phyloP scores from a whole-genome alignment of 2,888 invertebrate species.

The Biston stratarius region DNA sequence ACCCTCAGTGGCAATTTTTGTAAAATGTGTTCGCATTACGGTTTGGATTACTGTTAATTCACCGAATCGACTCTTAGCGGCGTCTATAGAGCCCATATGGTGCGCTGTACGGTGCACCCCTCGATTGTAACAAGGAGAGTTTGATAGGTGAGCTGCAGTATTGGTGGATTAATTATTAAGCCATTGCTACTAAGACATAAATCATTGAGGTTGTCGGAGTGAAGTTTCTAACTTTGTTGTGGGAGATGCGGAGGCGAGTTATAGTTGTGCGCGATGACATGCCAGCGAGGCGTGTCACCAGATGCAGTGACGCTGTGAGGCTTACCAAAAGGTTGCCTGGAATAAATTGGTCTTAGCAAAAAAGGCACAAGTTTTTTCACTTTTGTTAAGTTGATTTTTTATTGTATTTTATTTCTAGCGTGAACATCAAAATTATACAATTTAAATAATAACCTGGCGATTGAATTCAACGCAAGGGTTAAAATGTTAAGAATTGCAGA shows the following conservation, averaged over 20 bases:
- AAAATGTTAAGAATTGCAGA: neutral
- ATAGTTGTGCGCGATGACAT: too few species aligned
- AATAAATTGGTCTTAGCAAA: too few species aligned
- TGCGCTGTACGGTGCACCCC: slow-evolving; percentile 59
- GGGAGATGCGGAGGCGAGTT: too few species aligned
- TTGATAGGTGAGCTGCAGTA: slow-evolving; percentile 48
- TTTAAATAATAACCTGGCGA: neutral
- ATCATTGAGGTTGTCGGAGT: slow-evolving; percentile 34
- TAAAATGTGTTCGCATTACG: slow-evolving; percentile 75
- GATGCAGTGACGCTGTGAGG: too few species aligned
- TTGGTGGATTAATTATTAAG: slow-evolving; percentile 74
- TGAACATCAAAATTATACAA: neutral
- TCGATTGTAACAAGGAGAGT: slow-evolving; percentile 24
- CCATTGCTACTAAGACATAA: slow-evolving; percentile 49
- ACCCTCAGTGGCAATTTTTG: slow-evolving; percentile 60
- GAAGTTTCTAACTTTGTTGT: neutral
- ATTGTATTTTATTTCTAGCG: too few species aligned
- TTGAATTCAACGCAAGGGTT: neutral
- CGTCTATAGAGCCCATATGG: slow-evolving; percentile 66
- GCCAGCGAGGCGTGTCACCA: too few species aligned
- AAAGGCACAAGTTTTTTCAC: too few species aligned
- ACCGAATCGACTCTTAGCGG: slow-evolving; percentile 62
- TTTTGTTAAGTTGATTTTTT: too few species aligned
- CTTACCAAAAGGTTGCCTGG: too few species aligned
- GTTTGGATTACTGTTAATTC: slow-evolving; percentile 77